A percentile compares a stretch with the other conserved stretches of the same genome.
phyloP scores from a whole-genome alignment of 53 echinoderm and acorn worm species.

The Patiria pectinifera region DNA sequence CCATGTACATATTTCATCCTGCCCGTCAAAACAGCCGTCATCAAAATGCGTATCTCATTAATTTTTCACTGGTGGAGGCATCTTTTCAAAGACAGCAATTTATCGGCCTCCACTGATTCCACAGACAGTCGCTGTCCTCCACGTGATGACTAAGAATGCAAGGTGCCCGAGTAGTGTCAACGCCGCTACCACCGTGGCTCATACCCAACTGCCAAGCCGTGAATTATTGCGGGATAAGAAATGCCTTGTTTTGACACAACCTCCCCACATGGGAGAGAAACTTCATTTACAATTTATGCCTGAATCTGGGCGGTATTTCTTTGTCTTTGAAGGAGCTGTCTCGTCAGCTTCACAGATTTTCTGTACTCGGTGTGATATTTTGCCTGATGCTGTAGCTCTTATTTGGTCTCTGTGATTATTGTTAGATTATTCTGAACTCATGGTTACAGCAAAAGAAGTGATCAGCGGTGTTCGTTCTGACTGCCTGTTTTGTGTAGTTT shows the following conservation, averaged over 20 bases:
- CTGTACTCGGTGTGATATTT: not conserved
- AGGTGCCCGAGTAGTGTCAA: constrained; percentile 10
- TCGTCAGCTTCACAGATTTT: not conserved
- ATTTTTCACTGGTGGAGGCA: not conserved
- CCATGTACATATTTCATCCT: constrained; percentile 3
- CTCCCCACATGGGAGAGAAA: not conserved
- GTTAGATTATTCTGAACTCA: not conserved
- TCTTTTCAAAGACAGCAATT: constrained; percentile 5
- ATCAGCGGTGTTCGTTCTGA: too few species aligned
- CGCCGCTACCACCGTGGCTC: not conserved
- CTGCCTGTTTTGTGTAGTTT: too few species aligned
- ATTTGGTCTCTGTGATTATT: not conserved
- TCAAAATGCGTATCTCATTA: constrained; percentile 6
- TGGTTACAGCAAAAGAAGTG: not conserved
- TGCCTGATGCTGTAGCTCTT: not conserved
- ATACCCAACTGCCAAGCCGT: constrained; percentile 18
- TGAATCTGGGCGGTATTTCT: not conserved
- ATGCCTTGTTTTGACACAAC: not conserved
- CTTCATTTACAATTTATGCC: not conserved
- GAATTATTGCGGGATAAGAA: not conserved
- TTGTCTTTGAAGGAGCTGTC: not conserved
- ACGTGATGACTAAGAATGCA: constrained; percentile 38
- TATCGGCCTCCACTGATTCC: not conserved
- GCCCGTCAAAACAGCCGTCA: not conserved
- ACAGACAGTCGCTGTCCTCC: not conserved